Evolutionary conservation across 1,140 invertebrate species (phyloP).

Genomic region (Eriosoma lanigerum): DNA sequence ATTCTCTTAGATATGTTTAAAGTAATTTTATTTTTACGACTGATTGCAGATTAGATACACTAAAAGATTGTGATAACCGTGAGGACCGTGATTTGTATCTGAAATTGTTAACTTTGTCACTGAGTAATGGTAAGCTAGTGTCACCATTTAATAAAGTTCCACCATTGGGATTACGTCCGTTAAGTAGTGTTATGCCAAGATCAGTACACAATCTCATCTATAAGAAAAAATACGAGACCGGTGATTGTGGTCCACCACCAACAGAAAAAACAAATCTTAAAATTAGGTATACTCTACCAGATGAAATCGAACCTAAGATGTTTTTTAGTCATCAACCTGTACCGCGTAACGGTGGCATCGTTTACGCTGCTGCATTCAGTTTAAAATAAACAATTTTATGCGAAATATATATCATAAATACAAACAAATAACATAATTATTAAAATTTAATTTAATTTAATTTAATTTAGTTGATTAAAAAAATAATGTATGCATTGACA

Average conservation of each 20-base stretch:
- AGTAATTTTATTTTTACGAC: too few species aligned
- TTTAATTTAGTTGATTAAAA: too few species aligned
- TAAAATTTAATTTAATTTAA: too few species aligned
- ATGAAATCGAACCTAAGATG: neutral
- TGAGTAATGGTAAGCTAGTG: conserved; percentile 12
- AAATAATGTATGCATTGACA: too few species aligned
- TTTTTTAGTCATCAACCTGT: neutral
- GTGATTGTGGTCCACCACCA: neutral
- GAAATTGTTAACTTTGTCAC: conserved; percentile 24
- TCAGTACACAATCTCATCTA: conserved; percentile 21
- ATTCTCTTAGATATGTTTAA: too few species aligned
- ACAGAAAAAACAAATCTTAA: neutral
- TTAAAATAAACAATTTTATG: too few species aligned
- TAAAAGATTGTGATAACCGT: neutral
- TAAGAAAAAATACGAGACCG: neutral
- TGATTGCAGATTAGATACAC: neutral
- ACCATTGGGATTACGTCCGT: neutral
- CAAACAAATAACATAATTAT: too few species aligned
- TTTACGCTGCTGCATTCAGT: conserved; percentile 22
- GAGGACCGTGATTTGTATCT: conserved; percentile 26
- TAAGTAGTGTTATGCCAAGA: neutral
- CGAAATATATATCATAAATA: too few species aligned
- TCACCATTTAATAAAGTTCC: neutral
- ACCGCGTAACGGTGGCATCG: neutral
- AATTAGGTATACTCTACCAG: neutral